Conservation (phyloP, 2,797 vertebrate genomes). For the Ispidina lecontei region DNA sequence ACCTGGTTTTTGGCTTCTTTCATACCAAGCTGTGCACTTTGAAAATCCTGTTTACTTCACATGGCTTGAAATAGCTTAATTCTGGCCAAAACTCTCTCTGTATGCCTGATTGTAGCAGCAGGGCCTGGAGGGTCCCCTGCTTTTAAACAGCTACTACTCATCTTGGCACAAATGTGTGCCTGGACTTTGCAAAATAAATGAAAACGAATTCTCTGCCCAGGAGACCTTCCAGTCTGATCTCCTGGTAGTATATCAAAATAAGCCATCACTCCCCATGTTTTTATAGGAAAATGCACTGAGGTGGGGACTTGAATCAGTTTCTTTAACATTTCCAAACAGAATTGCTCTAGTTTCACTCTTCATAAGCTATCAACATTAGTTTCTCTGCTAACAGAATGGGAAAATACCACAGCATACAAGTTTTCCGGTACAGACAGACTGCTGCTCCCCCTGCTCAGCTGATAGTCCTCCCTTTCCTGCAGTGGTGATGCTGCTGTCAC, state of each 20-base stretch:
- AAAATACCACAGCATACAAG: neutral
- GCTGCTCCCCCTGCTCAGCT: neutral
- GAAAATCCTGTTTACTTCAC: neutral
- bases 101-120: neutral
- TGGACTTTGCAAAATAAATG: neutral
- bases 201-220: neutral
- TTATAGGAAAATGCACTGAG: neutral
- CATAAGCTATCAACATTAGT: neutral
- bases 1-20: neutral
- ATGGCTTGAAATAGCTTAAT: neutral
- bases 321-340: neutral
- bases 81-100: neutral
- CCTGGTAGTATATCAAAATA: neutral
- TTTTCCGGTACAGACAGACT: neutral
- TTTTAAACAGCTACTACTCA: neutral
- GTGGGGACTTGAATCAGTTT: neutral
- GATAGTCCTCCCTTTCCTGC: neutral
- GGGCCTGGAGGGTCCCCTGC: neutral
- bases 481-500: neutral
- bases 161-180: neutral
- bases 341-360: neutral
- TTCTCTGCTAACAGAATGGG: neutral
- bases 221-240: neutral
- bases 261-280: neutral
- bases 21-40: neutral